Percentiles rank a stretch among this genome's conserved stretches.
phyloP scores from a whole-genome alignment of 2,113 vertebrate genomes.

The Apodemus speciosus region DNA sequence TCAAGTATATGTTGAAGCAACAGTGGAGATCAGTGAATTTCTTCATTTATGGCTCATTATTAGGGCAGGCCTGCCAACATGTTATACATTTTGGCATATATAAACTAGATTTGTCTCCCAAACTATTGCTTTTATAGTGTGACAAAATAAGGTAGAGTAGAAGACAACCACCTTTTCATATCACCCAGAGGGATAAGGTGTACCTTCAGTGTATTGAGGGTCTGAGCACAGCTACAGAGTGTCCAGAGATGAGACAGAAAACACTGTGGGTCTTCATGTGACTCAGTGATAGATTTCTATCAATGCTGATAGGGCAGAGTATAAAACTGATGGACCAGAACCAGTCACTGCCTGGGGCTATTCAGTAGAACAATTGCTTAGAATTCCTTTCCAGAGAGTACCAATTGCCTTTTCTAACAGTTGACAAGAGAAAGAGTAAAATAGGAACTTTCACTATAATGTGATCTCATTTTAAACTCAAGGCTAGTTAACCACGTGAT shows the following conservation, averaged over 20 bases:
- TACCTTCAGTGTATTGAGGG: background rate
- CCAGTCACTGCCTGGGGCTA: background rate
- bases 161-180: background rate
- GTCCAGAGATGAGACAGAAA: background rate
- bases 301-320: background rate
- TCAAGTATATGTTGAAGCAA: background rate
- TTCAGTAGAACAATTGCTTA: background rate
- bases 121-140: background rate
- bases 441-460: background rate
- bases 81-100: background rate
- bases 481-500: background rate
- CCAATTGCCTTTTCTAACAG: background rate
- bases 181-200: background rate
- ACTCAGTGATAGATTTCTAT: background rate
- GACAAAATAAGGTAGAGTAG: background rate
- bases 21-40: background rate
- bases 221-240: background rate
- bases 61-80: background rate
- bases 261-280: fast-evolving
- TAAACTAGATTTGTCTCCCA: background rate
- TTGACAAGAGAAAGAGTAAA: background rate
- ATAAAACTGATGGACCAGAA: background rate
- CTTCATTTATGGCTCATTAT: background rate
- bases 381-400: background rate
- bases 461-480: background rate